Percentiles rank a stretch among this genome's conserved stretches.
Evolutionary conservation across 35 echinoderm and acorn worm species (phyloP).

Genomic region (Anneissia japonica): DNA sequence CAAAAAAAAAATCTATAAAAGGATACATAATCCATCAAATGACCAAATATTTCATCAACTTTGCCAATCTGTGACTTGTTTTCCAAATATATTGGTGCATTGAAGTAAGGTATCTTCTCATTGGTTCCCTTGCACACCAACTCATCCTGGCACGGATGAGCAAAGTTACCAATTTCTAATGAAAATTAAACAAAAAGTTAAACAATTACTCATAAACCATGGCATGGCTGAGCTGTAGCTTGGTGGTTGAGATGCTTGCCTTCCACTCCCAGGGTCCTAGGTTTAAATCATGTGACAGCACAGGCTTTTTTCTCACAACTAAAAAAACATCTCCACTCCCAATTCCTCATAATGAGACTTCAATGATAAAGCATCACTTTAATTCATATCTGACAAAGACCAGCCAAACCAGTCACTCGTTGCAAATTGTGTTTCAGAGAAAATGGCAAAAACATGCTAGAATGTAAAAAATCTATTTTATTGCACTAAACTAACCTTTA

Average conservation of each 20-base stretch:
- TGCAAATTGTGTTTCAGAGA: too few relatives aligned
- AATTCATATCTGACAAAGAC: too few relatives aligned
- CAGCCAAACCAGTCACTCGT: too few relatives aligned
- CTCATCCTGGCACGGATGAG: slow-evolving; percentile 91
- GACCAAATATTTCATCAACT: slow-evolving; percentile 98
- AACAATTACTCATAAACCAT: neutral
- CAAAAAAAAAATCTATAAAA: slow-evolving; percentile 4
- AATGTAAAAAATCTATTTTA: too few relatives aligned
- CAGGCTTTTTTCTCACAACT: neutral
- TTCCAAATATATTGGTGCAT: slow-evolving; percentile 83
- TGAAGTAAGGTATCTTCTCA: slow-evolving; percentile 96
- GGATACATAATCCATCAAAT: slow-evolving; percentile 94
- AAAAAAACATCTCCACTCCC: neutral
- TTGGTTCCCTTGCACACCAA: slow-evolving; percentile 61
- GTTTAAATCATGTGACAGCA: neutral
- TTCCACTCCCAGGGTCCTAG: neutral
- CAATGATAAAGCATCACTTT: too few relatives aligned
- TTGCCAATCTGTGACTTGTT: slow-evolving; percentile 98
- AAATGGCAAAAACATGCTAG: too few relatives aligned
- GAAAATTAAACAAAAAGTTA: neutral
- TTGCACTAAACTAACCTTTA: too few relatives aligned
- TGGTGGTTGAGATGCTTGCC: neutral
- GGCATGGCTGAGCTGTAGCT: neutral
- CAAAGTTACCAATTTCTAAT: slow-evolving; percentile 67
- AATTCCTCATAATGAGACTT: too few relatives aligned